Evolutionary conservation across 2,888 invertebrate genomes (phyloP).

Genomic region (Torymus auratus): DNA sequence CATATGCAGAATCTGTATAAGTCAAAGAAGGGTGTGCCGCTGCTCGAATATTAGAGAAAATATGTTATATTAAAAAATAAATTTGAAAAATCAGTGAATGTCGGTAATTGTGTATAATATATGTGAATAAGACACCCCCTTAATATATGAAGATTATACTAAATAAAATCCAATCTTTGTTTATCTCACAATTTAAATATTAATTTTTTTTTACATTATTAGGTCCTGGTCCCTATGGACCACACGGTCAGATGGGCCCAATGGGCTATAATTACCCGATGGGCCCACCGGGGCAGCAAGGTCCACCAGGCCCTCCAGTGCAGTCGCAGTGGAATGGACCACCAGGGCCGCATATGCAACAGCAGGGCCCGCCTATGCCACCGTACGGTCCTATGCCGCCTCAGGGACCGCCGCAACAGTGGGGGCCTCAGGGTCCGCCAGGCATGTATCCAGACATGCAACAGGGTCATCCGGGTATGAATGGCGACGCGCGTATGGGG

Average conservation of each 20-base stretch:
- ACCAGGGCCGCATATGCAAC: conserved; percentile 38
- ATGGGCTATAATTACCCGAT: conserved; percentile 43
- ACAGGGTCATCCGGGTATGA: conserved; percentile 21
- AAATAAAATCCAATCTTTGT: no score
- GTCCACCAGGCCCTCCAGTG: conserved; percentile 18
- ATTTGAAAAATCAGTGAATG: no score
- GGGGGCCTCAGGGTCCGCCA: conserved; percentile 6
- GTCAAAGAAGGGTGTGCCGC: no score
- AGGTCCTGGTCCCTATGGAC: conserved; percentile 5
- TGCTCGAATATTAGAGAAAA: no score
- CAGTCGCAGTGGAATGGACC: conserved; percentile 52
- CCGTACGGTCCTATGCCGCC: conserved; percentile 1
- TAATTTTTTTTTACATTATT: no score
- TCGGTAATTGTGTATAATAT: no score
- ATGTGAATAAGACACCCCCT: no score
- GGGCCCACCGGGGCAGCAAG: conserved; percentile 3
- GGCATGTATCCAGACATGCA: conserved; percentile 42
- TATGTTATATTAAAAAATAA: no score
- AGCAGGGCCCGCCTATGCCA: not conserved
- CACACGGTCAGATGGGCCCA: conserved; percentile 39
- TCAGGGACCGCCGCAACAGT: conserved; percentile 10
- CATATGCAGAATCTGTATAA: no score
- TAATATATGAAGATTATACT: no score
- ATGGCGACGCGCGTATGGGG: conserved; percentile 40
- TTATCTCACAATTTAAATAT: no score